Conservation (phyloP, 2,888 invertebrate species). For the Parnassius smintheus region DNA sequence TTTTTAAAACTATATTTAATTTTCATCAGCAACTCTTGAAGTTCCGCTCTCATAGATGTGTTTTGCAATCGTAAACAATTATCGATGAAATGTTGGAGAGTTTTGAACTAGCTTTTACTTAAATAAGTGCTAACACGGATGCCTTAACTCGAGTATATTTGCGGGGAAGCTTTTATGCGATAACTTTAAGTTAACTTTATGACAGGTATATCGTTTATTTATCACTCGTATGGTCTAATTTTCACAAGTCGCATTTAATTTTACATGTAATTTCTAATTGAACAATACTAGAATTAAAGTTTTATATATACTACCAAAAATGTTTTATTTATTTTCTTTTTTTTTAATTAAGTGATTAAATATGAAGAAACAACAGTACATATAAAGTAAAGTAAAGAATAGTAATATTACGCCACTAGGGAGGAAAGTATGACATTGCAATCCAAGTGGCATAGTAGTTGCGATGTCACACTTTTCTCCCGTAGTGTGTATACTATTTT, state of each 20-base stretch:
- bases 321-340: too few relatives aligned
- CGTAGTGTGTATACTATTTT: too few relatives aligned
- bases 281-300: constrained; percentile 74
- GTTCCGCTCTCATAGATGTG: not conserved
- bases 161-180: constrained; percentile 31
- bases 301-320: constrained; percentile 42
- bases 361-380: too few relatives aligned
- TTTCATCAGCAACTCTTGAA: not conserved
- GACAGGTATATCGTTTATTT: constrained; percentile 38
- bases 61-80: constrained; percentile 16
- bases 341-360: too few relatives aligned
- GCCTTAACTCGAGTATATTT: constrained; percentile 33
- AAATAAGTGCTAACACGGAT: constrained; percentile 29
- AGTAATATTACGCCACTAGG: too few relatives aligned
- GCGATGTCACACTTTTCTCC: too few relatives aligned
- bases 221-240: constrained; percentile 36
- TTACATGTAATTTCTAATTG: constrained; percentile 48
- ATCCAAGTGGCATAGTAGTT: too few relatives aligned
- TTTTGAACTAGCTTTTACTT: constrained; percentile 28
- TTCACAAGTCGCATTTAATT: constrained; percentile 39
- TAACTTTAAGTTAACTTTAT: constrained; percentile 36
- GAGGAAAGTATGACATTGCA: too few relatives aligned
- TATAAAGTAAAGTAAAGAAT: too few relatives aligned
- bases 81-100: not conserved
- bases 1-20: too few relatives aligned